Conservation (phyloP, 2,797 vertebrate genomes). For the Antrozous pallidus region DNA sequence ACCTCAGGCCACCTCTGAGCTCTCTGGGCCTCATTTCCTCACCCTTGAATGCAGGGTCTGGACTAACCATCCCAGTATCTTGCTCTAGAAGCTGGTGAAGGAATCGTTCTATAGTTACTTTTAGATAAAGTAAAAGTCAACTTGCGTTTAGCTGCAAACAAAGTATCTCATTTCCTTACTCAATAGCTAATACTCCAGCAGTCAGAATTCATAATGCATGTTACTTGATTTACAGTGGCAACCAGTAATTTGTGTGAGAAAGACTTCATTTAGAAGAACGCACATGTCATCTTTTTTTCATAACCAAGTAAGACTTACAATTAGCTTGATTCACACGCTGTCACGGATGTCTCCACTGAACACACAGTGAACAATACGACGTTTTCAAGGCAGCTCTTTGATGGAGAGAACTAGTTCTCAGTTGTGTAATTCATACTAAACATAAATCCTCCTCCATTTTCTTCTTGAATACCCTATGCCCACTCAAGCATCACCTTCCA, state of each 20-base stretch:
- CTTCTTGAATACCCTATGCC: neutral
- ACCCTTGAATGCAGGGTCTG: neutral
- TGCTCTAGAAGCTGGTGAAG: neutral
- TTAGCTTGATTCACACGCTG: slow-evolving; percentile 75
- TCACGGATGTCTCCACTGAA: slow-evolving; percentile 48
- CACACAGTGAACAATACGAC: neutral
- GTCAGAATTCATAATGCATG: slow-evolving; percentile 65
- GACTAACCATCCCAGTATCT: neutral
- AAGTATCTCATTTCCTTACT: slow-evolving; percentile 64
- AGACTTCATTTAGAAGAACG: slow-evolving; percentile 76
- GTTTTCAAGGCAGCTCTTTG: slow-evolving; percentile 43
- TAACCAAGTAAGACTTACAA: slow-evolving; percentile 72
- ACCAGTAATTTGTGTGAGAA: slow-evolving; percentile 70
- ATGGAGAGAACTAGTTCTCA: slow-evolving; percentile 23
- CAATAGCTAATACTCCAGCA: slow-evolving; percentile 53
- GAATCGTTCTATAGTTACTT: neutral
- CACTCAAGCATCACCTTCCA: neutral
- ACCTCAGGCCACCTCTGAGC: neutral
- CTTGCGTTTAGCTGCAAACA: slow-evolving; percentile 60
- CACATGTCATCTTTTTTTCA: slow-evolving; percentile 73
- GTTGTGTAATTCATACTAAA: slow-evolving; percentile 72
- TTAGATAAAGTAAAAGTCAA: slow-evolving; percentile 43
- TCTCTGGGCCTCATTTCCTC: neutral
- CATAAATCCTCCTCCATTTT: slow-evolving; percentile 54
- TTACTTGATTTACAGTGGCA: slow-evolving; percentile 66